These are phyloP conservation scores for Meriones psammophilus DNA, from an alignment of 2,797 vertebrate species.

Conservation along the genomic window DNA sequence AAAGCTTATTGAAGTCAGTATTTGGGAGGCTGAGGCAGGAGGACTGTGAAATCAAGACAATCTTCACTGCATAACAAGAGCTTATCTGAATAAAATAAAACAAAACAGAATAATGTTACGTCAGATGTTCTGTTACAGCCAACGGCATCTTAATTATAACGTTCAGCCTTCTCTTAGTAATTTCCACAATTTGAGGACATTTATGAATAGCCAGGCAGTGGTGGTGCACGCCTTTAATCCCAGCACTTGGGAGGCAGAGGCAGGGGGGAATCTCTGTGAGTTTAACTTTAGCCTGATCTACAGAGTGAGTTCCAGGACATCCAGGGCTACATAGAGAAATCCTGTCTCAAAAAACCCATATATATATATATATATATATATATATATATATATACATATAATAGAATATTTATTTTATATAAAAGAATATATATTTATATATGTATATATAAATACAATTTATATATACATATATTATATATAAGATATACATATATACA, in stretches of 20 bases:
- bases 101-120: background rate
- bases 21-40: background rate
- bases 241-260: background rate
- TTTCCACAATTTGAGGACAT: background rate
- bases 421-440: too few relatives aligned
- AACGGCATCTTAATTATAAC: background rate
- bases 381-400: too few relatives aligned
- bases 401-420: too few relatives aligned
- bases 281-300: background rate
- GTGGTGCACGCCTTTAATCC: background rate
- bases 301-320: background rate
- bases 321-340: background rate
- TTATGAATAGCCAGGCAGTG: background rate
- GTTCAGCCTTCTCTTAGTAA: background rate
- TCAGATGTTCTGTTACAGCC: background rate
- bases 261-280: background rate
- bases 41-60: background rate
- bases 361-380: too few relatives aligned
- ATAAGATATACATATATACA: too few relatives aligned
- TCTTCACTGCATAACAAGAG: background rate
- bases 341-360: background rate
- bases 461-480: too few relatives aligned
- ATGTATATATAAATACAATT: too few relatives aligned
- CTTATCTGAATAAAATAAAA: background rate
- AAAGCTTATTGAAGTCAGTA: background rate